A percentile compares a stretch with the other conserved stretches of the same genome.
These are phyloP conservation scores for Myotis brandtii DNA, from an alignment of 2,113 vertebrate genomes.

Conservation along the genomic window DNA sequence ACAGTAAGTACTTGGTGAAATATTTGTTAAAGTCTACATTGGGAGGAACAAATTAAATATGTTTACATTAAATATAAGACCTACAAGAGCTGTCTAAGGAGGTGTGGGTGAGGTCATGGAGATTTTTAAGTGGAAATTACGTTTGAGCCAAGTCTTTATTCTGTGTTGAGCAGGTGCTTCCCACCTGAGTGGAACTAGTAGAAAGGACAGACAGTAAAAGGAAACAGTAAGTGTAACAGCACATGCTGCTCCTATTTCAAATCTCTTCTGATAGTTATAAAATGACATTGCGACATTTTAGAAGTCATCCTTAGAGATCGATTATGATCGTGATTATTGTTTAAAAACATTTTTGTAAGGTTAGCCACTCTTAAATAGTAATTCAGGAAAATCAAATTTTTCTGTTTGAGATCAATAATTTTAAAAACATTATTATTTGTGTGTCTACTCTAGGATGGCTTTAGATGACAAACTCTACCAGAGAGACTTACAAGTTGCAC, in stretches of 20 bases:
- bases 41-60: neutral
- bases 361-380: neutral
- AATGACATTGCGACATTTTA: neutral
- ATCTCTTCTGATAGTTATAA: neutral
- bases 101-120: neutral
- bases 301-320: neutral
- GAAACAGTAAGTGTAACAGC: neutral
- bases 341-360: slow-evolving; percentile 33
- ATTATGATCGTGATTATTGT: neutral
- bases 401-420: neutral
- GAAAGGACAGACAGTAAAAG: neutral
- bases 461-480: slow-evolving; percentile 90
- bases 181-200: neutral
- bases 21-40: slow-evolving; percentile 1
- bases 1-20: neutral
- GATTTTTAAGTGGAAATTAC: neutral
- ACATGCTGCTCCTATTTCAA: neutral
- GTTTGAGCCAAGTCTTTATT: neutral
- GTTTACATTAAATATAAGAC: neutral
- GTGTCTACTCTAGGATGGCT: slow-evolving; percentile 84
- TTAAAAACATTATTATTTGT: neutral
- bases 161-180: neutral
- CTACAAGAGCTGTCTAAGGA: neutral
- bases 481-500: slow-evolving; percentile 92
- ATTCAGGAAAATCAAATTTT: slow-evolving; percentile 5